Conservation (phyloP, 1,140 invertebrate genomes). For the Drosophila pruinosa region DNA sequence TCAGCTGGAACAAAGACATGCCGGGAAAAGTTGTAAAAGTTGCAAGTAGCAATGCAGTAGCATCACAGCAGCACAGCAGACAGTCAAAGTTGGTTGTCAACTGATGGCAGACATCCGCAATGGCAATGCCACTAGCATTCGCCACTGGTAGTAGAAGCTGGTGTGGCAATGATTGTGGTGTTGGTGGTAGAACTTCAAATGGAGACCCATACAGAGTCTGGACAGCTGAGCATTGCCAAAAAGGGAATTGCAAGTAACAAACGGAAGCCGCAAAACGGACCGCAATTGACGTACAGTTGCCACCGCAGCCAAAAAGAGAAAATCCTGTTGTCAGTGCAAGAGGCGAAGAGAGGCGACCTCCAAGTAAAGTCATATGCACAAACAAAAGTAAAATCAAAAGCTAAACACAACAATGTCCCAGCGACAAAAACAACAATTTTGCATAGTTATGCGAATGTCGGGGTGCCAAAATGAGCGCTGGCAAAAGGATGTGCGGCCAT, state of each 20-base stretch:
- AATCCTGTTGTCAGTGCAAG: constrained; percentile 3
- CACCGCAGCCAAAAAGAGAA: constrained; percentile 23
- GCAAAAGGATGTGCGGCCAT: constrained; percentile 79
- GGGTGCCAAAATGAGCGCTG: constrained; percentile 77
- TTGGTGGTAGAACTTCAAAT: constrained; percentile 40
- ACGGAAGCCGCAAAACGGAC: constrained; percentile 76
- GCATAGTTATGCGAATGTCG: constrained; percentile 76
- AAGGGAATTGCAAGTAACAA: constrained; percentile 75
- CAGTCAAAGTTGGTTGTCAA: constrained; percentile 14
- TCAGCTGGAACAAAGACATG: constrained; percentile 55
- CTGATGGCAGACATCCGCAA: constrained; percentile 30
- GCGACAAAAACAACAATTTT: constrained; percentile 72
- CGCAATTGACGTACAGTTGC: constrained; percentile 72
- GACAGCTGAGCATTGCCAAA: constrained; percentile 41
- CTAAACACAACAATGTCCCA: constrained; percentile 75
- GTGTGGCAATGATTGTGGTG: not conserved
- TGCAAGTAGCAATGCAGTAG: constrained; percentile 43
- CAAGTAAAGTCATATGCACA: constrained; percentile 76
- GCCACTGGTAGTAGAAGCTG: not conserved
- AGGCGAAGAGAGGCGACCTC: constrained; percentile 46
- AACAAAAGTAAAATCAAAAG: constrained; percentile 68
- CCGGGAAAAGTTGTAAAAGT: constrained; percentile 53
- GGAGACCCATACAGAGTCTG: not conserved
- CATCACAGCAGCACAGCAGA: constrained; percentile 1
- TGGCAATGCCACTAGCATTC: constrained; percentile 1